Base-by-base conservation (phyloP, 1,140 invertebrate genomes). In the Probaryconus sp. region DNA sequence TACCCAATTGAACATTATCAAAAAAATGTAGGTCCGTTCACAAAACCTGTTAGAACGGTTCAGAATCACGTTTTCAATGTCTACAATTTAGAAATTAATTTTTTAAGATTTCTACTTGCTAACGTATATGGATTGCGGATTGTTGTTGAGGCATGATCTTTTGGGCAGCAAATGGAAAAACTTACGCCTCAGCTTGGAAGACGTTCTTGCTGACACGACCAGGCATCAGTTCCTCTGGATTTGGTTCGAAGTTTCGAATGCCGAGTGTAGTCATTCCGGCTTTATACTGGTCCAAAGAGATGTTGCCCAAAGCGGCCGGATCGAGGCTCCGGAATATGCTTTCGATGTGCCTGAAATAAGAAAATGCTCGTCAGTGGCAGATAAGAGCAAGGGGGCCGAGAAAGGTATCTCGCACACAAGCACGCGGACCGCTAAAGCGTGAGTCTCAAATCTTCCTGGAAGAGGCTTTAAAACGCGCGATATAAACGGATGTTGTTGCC, bases 301-400 rank as follows among this genome's bases (percentile, higher is more conserved):
- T 81, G 35, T 45, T 48, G 3, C 81, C 84, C 6, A 61, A 45
- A 28, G 38, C 58, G 11, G 48, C 53, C 1, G 80, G 79, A 48
- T 85, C 81, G 10, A 88, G 47, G 14, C 79, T 82, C 21, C 61
- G 72, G 65, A 81, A 87, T 28, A 87, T 71, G 31, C 82, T 82
- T 17, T 83, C 70, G 18, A 87, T 75, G 69, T 87, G 85, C 26
- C 84, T 85, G 31, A 45, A 76, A 74, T 55, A 10, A n/a, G 21
- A 55, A 74, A 17, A 51, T 50, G 10, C 33, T 56, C 64, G 45
- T 68, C 17, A 56, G 33, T 10, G 10, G 0, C 42, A 42, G 18
- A 38, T 42, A 56, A 42, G 35, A 40, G 33, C 5, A 26, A 17
- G 43, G 58, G 40, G 60, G 53, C 9, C 37, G 35, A 53, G 42